Evolutionary conservation across 1,140 invertebrate species (phyloP).

Genomic region (Cydia amplana): DNA sequence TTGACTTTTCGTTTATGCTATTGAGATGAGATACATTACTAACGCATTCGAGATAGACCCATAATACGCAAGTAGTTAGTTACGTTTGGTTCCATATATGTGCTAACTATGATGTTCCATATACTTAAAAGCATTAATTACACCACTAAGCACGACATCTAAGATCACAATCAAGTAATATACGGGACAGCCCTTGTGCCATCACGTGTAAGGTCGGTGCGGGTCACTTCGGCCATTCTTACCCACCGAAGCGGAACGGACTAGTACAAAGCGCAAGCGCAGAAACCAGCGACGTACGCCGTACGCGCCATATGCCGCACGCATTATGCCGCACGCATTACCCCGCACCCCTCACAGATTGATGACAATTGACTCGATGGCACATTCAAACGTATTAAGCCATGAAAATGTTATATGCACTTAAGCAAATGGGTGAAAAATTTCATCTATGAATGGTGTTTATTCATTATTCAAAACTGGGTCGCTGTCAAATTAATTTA

Average conservation of each 20-base stretch:
- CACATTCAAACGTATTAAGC: slow-evolving; percentile 71
- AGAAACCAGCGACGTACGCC: slow-evolving; percentile 40
- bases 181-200: slow-evolving; percentile 35
- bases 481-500: slow-evolving; percentile 4
- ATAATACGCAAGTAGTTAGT: no score
- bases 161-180: slow-evolving; percentile 27
- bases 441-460: slow-evolving; percentile 37
- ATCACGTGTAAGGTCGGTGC: slow-evolving; percentile 59
- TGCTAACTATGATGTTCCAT: neutral
- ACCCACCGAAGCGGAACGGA: slow-evolving; percentile 55
- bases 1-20: no score
- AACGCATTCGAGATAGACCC: no score
- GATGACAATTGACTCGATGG: slow-evolving; percentile 61
- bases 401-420: slow-evolving; percentile 75
- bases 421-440: slow-evolving; percentile 66
- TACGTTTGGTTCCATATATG: no score
- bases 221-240: slow-evolving; percentile 60
- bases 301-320: slow-evolving; percentile 72
- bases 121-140: neutral
- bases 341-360: slow-evolving; percentile 66
- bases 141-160: slow-evolving; percentile 22
- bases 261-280: slow-evolving; percentile 33
- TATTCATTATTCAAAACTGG: slow-evolving; percentile 32
- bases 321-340: slow-evolving; percentile 71
- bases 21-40: no score